Base-by-base conservation (phyloP, 2,888 invertebrate species). In the Ditylenchus weischeri region DNA sequence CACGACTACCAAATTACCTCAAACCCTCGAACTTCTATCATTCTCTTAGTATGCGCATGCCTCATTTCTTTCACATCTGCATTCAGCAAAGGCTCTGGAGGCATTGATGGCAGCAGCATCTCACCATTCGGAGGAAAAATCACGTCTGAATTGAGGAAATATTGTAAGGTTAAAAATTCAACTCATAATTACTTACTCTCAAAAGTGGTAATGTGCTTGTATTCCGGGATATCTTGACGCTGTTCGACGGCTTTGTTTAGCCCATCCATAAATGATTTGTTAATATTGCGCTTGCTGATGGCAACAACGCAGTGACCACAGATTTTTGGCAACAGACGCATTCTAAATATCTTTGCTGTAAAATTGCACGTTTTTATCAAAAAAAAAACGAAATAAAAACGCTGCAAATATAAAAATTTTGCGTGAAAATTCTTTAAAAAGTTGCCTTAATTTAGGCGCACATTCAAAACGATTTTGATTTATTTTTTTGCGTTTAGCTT, bases 1-100 rank as follows among this genome's bases (percentile, higher is more conserved):
- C 88, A 29, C 5, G 5, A 88, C 76, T 90, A 95, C 80, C 96
- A 93, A 35, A 92, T 72, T 51, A 77, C 76, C 65, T 81, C 81
- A 21, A 76, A 78, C 64, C 81, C 81, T 58, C 81, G 70, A 5
- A 78, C 79, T 66, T 81, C 81, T 59, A 81, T 77, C 76, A 79
- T 75, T 63, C 79, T 65, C 57, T 76, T 77, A 18, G 78, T 78
- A 7, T 74, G 69, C 63, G 79, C 79, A 70, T 79, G 75, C 75
- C 79, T 82, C 57, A 67, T 66, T 65, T 81, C 81, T 57, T 80
- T 81, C 61, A 72, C 67, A 58, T 76, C 78, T 1, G 67, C 54
- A 68, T 80, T 78, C 69, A 77, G 80, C n/a, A 62, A 60, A 18
- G 81, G 81, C 65, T 81, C 81, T 15, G 76, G 66, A 7, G 80